phyloP scores from a whole-genome alignment of 2,888 invertebrate species.

The Taenaris catops region DNA sequence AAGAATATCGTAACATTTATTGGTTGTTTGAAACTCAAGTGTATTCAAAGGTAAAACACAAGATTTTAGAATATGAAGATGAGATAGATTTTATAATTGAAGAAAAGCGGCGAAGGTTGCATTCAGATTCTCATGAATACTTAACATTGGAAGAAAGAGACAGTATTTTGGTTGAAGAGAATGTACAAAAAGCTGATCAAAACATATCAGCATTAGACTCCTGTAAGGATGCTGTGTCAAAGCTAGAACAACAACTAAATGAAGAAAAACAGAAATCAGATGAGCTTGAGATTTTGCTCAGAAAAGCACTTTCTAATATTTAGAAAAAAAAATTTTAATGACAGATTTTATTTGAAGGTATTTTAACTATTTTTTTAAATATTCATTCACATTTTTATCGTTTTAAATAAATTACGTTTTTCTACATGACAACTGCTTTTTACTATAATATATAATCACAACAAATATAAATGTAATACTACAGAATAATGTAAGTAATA shows the following conservation, averaged over 20 bases:
- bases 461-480: no score
- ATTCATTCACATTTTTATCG: no score
- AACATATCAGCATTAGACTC: constrained; percentile 48
- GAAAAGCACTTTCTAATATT: constrained; percentile 55
- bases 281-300: constrained; percentile 67
- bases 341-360: no score
- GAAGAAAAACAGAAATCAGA: constrained; percentile 62
- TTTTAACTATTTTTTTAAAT: no score
- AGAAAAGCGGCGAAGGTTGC: constrained; percentile 65
- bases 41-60: constrained; percentile 52
- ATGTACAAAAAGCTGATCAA: constrained; percentile 46
- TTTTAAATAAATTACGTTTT: no score
- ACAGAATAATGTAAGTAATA: no score
- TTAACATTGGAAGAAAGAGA: constrained; percentile 65
- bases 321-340: constrained; percentile 28
- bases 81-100: constrained; percentile 52
- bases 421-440: no score
- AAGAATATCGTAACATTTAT: constrained; percentile 69
- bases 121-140: constrained; percentile 50
- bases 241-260: constrained; percentile 68
- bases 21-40: constrained; percentile 79
- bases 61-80: constrained; percentile 52
- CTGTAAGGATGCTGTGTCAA: constrained; percentile 55
- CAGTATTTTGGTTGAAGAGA: constrained; percentile 51
- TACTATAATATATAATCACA: no score